phyloP scores from a whole-genome alignment of 2,797 vertebrate genomes.

The Crocidura indochinensis region DNA sequence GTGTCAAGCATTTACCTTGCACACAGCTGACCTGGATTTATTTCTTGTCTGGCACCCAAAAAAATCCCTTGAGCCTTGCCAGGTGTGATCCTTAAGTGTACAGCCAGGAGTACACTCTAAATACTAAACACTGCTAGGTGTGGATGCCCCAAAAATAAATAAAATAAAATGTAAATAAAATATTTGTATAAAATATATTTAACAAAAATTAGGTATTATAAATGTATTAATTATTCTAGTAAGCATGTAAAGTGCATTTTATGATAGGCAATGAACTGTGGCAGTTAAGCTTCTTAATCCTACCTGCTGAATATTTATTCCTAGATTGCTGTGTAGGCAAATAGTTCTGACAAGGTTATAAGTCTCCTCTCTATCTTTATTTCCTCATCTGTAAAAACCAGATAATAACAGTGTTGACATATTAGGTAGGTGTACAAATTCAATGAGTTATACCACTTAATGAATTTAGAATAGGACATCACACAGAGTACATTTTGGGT shows the following conservation, averaged over 20 bases:
- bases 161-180: neutral
- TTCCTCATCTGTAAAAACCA: constrained; percentile 9
- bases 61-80: too few species aligned
- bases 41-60: too few species aligned
- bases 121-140: too few species aligned
- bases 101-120: too few species aligned
- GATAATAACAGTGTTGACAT: neutral
- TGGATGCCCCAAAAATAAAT: too few species aligned
- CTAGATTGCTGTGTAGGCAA: neutral
- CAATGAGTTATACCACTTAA: neutral
- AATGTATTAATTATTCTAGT: constrained; percentile 33
- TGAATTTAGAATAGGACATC: neutral
- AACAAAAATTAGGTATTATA: neutral
- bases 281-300: neutral
- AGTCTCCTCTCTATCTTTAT: neutral
- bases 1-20: too few species aligned
- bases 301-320: neutral
- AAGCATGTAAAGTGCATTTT: constrained; percentile 6
- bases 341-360: neutral
- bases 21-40: too few species aligned
- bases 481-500: neutral
- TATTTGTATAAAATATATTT: neutral
- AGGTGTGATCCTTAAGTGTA: too few species aligned
- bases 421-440: neutral
- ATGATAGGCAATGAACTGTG: neutral